Evolutionary conservation across 2,888 invertebrate species (phyloP).

Genomic region (Poecilobothrus nobilitatus): DNA sequence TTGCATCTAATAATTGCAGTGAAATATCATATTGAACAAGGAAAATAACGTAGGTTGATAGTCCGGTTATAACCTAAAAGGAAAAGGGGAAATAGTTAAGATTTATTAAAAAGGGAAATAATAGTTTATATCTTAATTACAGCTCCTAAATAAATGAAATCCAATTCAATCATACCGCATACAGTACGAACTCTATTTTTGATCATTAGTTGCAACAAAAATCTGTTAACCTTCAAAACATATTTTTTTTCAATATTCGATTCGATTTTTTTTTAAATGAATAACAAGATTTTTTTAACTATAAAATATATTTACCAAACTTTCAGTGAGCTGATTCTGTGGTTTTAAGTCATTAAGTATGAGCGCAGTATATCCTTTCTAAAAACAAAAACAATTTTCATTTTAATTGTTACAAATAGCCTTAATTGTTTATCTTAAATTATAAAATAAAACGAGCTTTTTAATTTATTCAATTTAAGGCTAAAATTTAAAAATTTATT

Average conservation of each 20-base stretch:
- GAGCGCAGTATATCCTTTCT: slow-evolving; percentile 14
- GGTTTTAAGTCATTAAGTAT: slow-evolving; percentile 14
- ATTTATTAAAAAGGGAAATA: background rate
- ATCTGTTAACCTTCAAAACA: slow-evolving; percentile 15
- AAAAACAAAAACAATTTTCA: background rate
- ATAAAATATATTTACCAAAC: slow-evolving; percentile 8
- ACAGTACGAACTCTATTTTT: slow-evolving; percentile 14
- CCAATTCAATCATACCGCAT: slow-evolving; percentile 16
- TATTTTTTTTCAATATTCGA: too few species aligned
- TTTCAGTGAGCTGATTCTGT: slow-evolving; percentile 12
- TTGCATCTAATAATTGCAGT: background rate
- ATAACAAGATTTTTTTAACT: background rate
- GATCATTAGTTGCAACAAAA: slow-evolving; percentile 16
- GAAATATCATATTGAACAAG: slow-evolving; percentile 16
- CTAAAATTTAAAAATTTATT: too few species aligned
- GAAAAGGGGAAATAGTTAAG: background rate
- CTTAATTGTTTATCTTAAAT: background rate
- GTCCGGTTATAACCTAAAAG: slow-evolving; percentile 13
- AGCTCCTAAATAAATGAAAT: slow-evolving; percentile 17
- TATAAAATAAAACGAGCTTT: too few species aligned
- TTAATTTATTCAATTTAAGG: too few species aligned
- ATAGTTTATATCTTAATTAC: slow-evolving; percentile 9
- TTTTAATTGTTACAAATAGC: too few species aligned
- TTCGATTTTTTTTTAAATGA: too few species aligned
- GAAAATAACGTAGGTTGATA: slow-evolving; percentile 16